These are phyloP conservation scores for Argyresthia albistria DNA, from an alignment of 2,888 invertebrate genomes.

Conservation along the genomic window DNA sequence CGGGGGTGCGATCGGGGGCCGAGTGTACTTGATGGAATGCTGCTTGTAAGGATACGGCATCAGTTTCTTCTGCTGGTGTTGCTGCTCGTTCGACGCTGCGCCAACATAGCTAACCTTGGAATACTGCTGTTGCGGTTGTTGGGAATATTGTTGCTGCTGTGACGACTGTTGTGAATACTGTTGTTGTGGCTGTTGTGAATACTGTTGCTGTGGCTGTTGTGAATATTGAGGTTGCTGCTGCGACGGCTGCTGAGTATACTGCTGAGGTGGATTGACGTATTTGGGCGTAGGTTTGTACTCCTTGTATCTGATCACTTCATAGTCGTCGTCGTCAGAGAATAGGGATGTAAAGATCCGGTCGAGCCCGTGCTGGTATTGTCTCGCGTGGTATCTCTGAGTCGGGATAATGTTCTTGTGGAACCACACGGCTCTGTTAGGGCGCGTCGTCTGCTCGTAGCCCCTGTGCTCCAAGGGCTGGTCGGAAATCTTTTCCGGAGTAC, in stretches of 20 bases:
- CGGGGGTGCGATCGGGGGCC: slow-evolving; percentile 33
- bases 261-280: slow-evolving; percentile 22
- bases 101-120: slow-evolving; percentile 39
- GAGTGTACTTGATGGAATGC: slow-evolving; percentile 29
- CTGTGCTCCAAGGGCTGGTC: slow-evolving; percentile 22
- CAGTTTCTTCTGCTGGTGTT: slow-evolving; percentile 35
- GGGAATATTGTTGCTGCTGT: no score
- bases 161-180: no score
- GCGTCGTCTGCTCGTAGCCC: slow-evolving; percentile 19
- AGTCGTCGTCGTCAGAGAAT: slow-evolving; percentile 45
- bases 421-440: slow-evolving; percentile 48
- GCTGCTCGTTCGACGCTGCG: slow-evolving; percentile 23
- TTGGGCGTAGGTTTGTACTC: slow-evolving; percentile 27
- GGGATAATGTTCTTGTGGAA: slow-evolving; percentile 50
- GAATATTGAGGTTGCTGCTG: slow-evolving; percentile 2
- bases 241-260: slow-evolving; percentile 5
- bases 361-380: slow-evolving; percentile 31
- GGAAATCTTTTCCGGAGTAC: slow-evolving; percentile 35
- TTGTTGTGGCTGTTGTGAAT: not conserved
- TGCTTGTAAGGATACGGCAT: slow-evolving; percentile 35
- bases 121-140: slow-evolving; percentile 15
- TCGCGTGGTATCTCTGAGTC: slow-evolving; percentile 23
- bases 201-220: slow-evolving; percentile 19
- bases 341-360: slow-evolving; percentile 55
- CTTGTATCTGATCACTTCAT: slow-evolving; percentile 11